Evolutionary conservation across 2,797 vertebrate genomes (phyloP).

Genomic region (Malacoraja senta): DNA sequence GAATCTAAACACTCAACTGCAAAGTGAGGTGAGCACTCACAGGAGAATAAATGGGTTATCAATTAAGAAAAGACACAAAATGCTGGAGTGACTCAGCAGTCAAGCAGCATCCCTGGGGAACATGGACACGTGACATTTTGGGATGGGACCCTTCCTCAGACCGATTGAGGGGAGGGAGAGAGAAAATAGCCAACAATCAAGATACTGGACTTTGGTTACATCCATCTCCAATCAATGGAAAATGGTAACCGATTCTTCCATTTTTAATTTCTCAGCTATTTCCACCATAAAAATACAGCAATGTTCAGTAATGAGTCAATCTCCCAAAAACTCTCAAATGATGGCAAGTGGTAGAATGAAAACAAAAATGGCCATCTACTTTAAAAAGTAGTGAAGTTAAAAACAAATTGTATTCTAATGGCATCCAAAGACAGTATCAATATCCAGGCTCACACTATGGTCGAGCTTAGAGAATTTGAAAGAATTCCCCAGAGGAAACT

Average conservation of each 20-base stretch:
- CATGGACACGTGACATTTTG: no score
- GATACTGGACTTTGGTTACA: neutral
- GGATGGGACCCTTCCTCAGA: no score
- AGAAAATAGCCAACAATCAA: no score
- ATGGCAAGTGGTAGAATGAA: neutral
- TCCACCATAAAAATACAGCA: neutral
- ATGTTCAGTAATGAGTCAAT: neutral
- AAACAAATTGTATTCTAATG: neutral
- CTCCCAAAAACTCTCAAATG: neutral
- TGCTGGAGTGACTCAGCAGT: no score
- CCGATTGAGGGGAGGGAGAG: no score
- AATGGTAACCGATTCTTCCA: neutral
- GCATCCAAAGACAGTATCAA: no score
- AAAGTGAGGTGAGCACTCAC: neutral
- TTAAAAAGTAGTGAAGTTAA: neutral
- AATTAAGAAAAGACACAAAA: neutral
- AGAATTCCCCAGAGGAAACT: neutral
- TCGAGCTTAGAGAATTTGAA: neutral
- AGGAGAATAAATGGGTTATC: neutral
- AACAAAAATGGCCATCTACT: neutral
- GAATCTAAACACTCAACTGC: neutral
- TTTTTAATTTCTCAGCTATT: neutral
- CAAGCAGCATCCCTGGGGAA: no score
- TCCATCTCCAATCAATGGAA: neutral
- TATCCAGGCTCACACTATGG: neutral